Conservation (phyloP, 2,797 vertebrate genomes). For the Oophaga sylvatica region DNA sequence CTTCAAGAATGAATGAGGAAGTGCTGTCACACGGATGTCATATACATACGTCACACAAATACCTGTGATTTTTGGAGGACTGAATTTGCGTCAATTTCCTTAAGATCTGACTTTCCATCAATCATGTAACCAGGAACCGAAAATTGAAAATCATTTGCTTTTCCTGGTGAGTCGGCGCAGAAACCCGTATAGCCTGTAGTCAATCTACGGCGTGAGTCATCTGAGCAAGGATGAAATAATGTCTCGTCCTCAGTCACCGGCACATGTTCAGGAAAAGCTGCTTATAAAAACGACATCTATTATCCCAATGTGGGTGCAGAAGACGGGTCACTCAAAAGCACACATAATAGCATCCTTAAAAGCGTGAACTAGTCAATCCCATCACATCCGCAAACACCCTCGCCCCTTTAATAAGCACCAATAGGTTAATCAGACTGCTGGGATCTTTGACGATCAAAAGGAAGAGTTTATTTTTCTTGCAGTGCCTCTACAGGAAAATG, state of each 20-base stretch:
- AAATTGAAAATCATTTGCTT: constrained; percentile 8
- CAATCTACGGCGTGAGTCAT: not conserved
- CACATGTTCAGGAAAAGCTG: not conserved
- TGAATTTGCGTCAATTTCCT: not conserved
- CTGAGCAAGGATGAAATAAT: constrained; percentile 12
- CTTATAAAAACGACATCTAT: not conserved
- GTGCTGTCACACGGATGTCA: no score
- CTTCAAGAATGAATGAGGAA: not conserved
- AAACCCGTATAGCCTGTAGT: not conserved
- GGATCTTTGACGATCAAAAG: no score
- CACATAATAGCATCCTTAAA: not conserved
- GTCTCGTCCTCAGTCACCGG: not conserved
- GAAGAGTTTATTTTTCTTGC: no score
- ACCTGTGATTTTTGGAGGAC: constrained; percentile 1
- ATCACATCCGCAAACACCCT: no score
- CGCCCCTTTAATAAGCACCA: no score
- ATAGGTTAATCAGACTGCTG: no score
- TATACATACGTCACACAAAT: constrained; percentile 13
- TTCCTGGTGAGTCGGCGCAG: not conserved
- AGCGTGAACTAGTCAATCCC: not conserved
- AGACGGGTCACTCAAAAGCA: not conserved
- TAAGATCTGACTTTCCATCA: not conserved
- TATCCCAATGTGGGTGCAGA: not conserved
- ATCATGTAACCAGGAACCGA: not conserved
- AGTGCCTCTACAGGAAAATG: no score